These are phyloP conservation scores for Hiodon tergisus DNA, from an alignment of 2,113 vertebrate genomes.

Conservation along the genomic window DNA sequence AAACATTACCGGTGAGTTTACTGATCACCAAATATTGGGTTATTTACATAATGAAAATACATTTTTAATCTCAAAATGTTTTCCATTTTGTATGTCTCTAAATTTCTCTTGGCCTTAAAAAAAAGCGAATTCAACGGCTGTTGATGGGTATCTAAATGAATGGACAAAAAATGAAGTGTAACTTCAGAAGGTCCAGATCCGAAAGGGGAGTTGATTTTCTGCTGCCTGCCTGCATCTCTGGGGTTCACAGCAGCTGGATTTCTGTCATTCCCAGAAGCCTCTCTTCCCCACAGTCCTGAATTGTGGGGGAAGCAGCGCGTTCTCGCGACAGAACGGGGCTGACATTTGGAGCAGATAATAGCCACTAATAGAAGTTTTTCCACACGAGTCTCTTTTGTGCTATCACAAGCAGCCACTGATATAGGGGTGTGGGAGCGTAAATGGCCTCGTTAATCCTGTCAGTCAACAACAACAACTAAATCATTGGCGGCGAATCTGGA, in stretches of 20 bases:
- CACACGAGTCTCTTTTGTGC: slow-evolving; percentile 40
- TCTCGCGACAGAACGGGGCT: slow-evolving; percentile 24
- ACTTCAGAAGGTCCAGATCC: slow-evolving; percentile 29
- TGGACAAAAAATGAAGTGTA: slow-evolving; percentile 36
- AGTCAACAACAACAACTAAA: slow-evolving; percentile 36
- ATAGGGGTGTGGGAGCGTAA: slow-evolving; percentile 25
- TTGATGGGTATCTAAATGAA: slow-evolving; percentile 28
- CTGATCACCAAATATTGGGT: no score
- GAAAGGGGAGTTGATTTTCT: slow-evolving; percentile 33
- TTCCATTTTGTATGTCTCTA: no score
- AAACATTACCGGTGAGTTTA: no score
- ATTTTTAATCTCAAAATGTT: no score
- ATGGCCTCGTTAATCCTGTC: slow-evolving; percentile 39
- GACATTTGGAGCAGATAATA: slow-evolving; percentile 38
- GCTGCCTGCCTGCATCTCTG: slow-evolving; percentile 19
- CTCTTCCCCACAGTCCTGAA: slow-evolving; percentile 22
- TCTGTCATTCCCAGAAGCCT: slow-evolving; percentile 18
- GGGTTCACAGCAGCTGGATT: slow-evolving; percentile 42
- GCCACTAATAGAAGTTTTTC: slow-evolving; percentile 42
- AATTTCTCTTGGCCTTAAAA: background rate
- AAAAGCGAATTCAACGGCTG: slow-evolving; percentile 13
- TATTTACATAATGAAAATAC: no score
- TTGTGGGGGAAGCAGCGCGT: slow-evolving; percentile 36
- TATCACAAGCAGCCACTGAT: slow-evolving; percentile 46
- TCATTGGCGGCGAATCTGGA: slow-evolving; percentile 28